These are phyloP conservation scores for Rhynchomys soricoides DNA, from an alignment of 2,113 vertebrate genomes.

Conservation along the genomic window DNA sequence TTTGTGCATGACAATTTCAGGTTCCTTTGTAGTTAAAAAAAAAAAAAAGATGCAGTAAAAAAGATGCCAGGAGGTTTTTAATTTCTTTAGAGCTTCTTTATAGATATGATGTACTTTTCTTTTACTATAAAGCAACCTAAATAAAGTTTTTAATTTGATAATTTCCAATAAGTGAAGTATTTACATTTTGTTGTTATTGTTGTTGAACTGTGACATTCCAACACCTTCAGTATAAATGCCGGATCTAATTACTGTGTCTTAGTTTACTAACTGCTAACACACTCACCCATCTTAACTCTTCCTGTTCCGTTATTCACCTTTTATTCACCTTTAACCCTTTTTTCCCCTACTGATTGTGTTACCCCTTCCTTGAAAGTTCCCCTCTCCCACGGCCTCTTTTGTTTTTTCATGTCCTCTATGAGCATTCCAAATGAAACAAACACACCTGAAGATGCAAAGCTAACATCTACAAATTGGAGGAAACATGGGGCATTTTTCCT, in stretches of 20 bases:
- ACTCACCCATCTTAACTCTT: neutral
- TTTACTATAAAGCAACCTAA: neutral
- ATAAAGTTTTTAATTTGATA: neutral
- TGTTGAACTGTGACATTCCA: neutral
- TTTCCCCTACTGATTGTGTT: neutral
- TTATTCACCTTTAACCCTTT: neutral
- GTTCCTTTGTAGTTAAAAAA: too few species aligned
- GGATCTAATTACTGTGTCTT: neutral
- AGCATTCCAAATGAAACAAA: neutral
- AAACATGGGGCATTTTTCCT: neutral
- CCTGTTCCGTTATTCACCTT: neutral
- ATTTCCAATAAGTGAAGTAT: slow-evolving; percentile 3
- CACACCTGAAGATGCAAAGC: neutral
- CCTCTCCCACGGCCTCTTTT: neutral
- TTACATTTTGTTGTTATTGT: neutral
- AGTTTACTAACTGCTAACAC: neutral
- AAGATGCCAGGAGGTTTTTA: neutral
- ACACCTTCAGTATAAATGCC: neutral
- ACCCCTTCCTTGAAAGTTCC: neutral
- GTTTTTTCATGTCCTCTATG: neutral
- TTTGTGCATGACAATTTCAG: neutral
- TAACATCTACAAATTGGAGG: neutral
- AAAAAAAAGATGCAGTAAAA: neutral
- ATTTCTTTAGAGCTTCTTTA: neutral
- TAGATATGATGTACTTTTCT: neutral